Evolutionary conservation across 2,888 invertebrate genomes (phyloP), one percentile per base, ranked within the genome.

Genomic region (Volucella inflata): DNA sequence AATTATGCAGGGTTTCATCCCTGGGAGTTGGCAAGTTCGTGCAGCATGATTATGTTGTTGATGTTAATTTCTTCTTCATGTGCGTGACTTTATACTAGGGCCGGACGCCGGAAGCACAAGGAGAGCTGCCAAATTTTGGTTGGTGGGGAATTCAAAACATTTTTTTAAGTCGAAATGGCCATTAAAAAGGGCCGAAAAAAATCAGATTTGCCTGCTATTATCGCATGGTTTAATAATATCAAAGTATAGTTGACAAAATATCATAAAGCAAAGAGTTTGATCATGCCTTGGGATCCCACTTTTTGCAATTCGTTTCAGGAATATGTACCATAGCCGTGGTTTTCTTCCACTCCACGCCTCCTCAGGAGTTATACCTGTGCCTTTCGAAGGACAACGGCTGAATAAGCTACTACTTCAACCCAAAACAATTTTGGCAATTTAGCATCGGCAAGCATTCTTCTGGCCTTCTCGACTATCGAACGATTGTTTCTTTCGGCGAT

Each of bases 351-450:
- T 67, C 82, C 84, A 87, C 11, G 59, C 21, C 59, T 87, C 79
- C 12, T 75, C 70, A 55, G 81, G 79, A 10, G 77, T 87, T 36
- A 51, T 64, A 11, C 62, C 62, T 21, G 55, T 75, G 55, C 46
- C 57, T 67, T 44, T 67, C 8, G 53, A 55, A 2, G 77, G 74
- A 11, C 62, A 75, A 36, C 75, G 70, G 57, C 87, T 3, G 88
- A 88, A 12, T 88, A 88, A 44, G 87, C 84, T 8, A 84, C 68
- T 10, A 89, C 88, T 80, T 89, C 87, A 50, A 81, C 83, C 87
- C 87, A 88, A 30, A 75, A 81, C 8, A 4, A 12, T 14, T 85
- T 77, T n/a, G 62, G 30, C 14, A 83, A 46, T 21, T 71, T 64
- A 2, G 87, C 71, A 40, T 87, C 81, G n/a, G n/a, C n/a, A n/a